Conservation (phyloP, 2,888 invertebrate species). For the Megamerina dolium region DNA sequence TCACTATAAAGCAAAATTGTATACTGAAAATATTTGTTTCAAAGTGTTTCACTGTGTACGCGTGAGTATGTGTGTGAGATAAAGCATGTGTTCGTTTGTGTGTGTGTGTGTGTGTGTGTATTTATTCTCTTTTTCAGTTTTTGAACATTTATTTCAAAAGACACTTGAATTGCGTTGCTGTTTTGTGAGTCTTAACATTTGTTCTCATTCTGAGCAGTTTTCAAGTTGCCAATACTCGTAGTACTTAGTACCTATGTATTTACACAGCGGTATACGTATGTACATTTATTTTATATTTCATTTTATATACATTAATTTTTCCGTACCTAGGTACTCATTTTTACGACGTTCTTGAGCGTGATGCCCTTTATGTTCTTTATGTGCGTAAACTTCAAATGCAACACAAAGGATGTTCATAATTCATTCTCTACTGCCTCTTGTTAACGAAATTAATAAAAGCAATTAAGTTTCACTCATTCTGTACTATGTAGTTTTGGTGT, state of each 20-base stretch:
- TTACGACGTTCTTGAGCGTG: neutral
- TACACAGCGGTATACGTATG: no score
- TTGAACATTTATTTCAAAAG: neutral
- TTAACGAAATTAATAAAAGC: neutral
- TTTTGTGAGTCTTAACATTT: constrained; percentile 1
- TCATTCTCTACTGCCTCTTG: neutral
- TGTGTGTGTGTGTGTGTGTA: neutral
- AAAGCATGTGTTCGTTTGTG: neutral
- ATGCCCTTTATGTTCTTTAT: neutral
- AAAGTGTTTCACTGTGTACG: no score
- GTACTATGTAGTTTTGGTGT: neutral
- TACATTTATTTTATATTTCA: no score
- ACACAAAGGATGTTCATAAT: neutral
- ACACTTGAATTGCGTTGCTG: constrained; percentile 1
- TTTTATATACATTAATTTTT: no score
- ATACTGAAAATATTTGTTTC: no score
- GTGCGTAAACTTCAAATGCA: neutral
- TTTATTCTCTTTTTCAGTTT: neutral
- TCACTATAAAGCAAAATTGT: no score
- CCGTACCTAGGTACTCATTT: neutral
- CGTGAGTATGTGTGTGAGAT: no score
- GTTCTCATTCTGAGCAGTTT: neutral
- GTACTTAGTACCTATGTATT: neutral
- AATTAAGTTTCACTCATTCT: neutral
- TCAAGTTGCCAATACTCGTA: neutral